phyloP scores from a whole-genome alignment of 1,140 invertebrate genomes.

The Trichogramma pretiosum region DNA sequence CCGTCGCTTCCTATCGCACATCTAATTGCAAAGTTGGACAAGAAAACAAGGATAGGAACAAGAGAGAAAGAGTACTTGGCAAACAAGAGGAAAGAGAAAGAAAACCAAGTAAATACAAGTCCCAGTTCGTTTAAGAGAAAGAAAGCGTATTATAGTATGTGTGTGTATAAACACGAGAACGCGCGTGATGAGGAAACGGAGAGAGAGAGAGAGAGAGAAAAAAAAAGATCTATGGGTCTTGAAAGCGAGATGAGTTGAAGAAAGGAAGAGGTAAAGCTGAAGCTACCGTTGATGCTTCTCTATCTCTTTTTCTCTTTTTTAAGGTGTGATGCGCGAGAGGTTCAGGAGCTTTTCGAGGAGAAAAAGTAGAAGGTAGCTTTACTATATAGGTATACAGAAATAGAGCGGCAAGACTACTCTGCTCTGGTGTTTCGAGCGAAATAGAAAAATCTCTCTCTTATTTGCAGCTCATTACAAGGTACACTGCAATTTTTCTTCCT shows the following conservation, averaged over 20 bases:
- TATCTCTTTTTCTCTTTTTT: not conserved
- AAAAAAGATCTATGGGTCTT: slow-evolving; percentile 8
- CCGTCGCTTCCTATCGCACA: slow-evolving; percentile 22
- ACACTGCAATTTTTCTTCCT: slow-evolving; percentile 1
- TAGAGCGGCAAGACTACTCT: slow-evolving; percentile 15
- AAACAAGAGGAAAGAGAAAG: slow-evolving; percentile 35
- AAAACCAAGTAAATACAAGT: slow-evolving; percentile 37
- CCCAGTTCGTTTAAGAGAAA: slow-evolving; percentile 30
- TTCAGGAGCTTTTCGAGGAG: too few species aligned
- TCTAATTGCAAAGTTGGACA: slow-evolving; percentile 38
- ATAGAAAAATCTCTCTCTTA: too few species aligned
- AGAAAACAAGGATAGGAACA: slow-evolving; percentile 39
- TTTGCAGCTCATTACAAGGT: slow-evolving; percentile 38
- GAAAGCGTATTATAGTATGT: slow-evolving; percentile 1
- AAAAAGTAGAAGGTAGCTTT: too few species aligned
- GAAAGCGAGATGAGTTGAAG: slow-evolving; percentile 21
- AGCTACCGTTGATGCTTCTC: too few species aligned
- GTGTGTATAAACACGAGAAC: slow-evolving; percentile 9
- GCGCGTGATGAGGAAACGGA: not conserved
- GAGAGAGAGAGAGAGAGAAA: slow-evolving; percentile 6
- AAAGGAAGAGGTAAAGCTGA: too few species aligned
- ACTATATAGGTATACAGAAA: too few species aligned
- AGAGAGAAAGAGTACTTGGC: slow-evolving; percentile 36
- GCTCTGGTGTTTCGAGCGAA: slow-evolving; percentile 11
- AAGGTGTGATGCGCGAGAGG: slow-evolving; percentile 7